A percentile compares a stretch with the other conserved stretches of the same genome.
phyloP scores from a whole-genome alignment of 2,888 invertebrate genomes.

The Ormyrus nitidulus region DNA sequence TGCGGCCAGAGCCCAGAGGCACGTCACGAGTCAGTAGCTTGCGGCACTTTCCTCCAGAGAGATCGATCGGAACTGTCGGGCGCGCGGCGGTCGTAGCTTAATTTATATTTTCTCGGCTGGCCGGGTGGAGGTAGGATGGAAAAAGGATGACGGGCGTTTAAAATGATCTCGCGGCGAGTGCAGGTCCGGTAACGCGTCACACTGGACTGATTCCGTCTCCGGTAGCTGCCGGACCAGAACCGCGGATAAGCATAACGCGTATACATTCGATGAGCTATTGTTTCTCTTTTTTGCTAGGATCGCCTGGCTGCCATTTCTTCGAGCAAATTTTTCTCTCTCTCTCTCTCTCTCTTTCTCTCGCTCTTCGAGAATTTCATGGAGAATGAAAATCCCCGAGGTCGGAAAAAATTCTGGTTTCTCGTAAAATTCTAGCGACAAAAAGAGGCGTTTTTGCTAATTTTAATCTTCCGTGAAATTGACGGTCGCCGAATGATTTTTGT shows the following conservation, averaged over 20 bases:
- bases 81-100: slow-evolving; percentile 63
- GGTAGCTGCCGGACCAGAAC: slow-evolving; percentile 42
- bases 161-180: slow-evolving; percentile 39
- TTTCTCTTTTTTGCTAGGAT: slow-evolving; percentile 33
- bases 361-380: slow-evolving; percentile 5
- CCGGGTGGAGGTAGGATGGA: neutral
- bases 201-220: slow-evolving; percentile 51
- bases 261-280: slow-evolving; percentile 50
- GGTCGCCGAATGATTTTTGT: too few species aligned
- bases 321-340: slow-evolving; percentile 8
- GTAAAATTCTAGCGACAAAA: too few species aligned
- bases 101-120: slow-evolving; percentile 71
- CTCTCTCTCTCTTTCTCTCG: too few species aligned
- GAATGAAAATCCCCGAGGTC: too few species aligned
- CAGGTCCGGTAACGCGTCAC: slow-evolving; percentile 48
- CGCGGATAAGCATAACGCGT: slow-evolving; percentile 34
- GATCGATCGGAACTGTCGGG: slow-evolving; percentile 66
- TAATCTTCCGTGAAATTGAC: too few species aligned
- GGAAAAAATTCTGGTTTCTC: too few species aligned
- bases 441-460: too few species aligned
- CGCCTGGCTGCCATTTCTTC: slow-evolving; percentile 11
- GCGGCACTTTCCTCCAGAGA: slow-evolving; percentile 61
- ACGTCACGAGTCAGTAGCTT: slow-evolving; percentile 1
- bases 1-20: neutral
- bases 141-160: slow-evolving; percentile 79